Evolutionary conservation across 2,113 vertebrate genomes (phyloP), one percentile per base, ranked within the genome.

Genomic region (Gavialis gangeticus): DNA sequence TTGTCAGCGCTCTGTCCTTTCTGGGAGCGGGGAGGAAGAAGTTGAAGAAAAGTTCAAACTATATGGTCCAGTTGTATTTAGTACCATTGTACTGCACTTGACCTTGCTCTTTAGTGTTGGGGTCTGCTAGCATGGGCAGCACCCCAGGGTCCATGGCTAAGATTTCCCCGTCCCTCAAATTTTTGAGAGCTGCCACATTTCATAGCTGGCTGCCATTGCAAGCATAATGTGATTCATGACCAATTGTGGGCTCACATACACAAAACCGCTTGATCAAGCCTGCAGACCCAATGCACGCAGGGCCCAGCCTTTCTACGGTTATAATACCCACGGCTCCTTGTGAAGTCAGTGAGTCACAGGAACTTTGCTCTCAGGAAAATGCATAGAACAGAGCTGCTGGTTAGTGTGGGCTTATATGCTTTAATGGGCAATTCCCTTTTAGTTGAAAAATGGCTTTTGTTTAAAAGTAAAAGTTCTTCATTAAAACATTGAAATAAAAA

Each of bases 331-430:
- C 5, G 21, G 77, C 60, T 87, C 25, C 59, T 76, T 30, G 66
- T 5, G n/a, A 79, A 13, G 28, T 37, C 1, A 66, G 22, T 0
- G 0, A 92, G 9, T 28, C 57, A 79, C 0, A 1, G 19, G 22
- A 30, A 5, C 6, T 14, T 18, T 87, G 27, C 19, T 84, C 6
- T 18, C 56, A 19, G 19, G 46, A 84, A 21, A 86, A 82, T 12
- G 69, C 17, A 2, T 2, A 75, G 27, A 66, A 37, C 2, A 14
- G 56, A 16, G 92, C 90, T 18, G 62, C 5, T 75, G 34, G 7
- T 56, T 71, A 67, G 24, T 75, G 5, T 9, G 46, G 27, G 5
- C 5, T 2, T 10, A 67, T n/a, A 67, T 18, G n/a, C 28, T 46
- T 34, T 66, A n/a, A 30, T 34, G 16, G n/a, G 66, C n/a, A 34